These are phyloP conservation scores for Xanthorhoe designata DNA, from an alignment of 2,888 invertebrate genomes.

Conservation along the genomic window DNA sequence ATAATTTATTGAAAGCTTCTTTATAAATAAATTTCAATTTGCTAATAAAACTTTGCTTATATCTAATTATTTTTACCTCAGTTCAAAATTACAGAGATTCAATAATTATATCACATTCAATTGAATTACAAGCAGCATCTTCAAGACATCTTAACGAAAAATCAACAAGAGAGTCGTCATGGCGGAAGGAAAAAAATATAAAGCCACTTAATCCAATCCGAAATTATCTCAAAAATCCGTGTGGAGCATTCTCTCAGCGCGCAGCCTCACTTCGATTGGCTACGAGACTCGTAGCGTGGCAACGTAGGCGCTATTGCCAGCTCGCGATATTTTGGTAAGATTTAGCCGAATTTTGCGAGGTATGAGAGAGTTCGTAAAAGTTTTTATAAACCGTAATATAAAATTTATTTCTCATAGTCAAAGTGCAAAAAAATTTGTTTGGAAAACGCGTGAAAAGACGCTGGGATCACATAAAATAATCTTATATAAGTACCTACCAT, in stretches of 20 bases:
- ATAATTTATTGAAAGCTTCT: background rate
- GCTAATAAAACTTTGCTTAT: too few relatives aligned
- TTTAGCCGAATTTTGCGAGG: constrained; percentile 5
- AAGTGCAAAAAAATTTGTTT: too few relatives aligned
- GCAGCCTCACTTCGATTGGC: constrained; percentile 84
- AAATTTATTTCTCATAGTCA: background rate
- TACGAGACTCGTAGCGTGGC: constrained; percentile 83
- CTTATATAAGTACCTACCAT: too few relatives aligned
- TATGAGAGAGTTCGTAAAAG: background rate
- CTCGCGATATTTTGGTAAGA: background rate
- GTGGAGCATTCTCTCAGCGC: constrained; percentile 69
- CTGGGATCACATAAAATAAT: too few relatives aligned
- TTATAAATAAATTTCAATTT: too few relatives aligned
- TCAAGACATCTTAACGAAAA: constrained; percentile 34
- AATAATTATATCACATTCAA: constrained; percentile 12
- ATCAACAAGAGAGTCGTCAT: constrained; percentile 42
- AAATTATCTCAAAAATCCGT: constrained; percentile 57
- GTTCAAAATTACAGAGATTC: background rate
- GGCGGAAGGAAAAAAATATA: constrained; percentile 45
- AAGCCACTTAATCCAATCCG: constrained; percentile 51
- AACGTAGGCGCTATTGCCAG: constrained; percentile 60
- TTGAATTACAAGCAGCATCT: constrained; percentile 18
- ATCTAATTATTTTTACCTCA: too few relatives aligned
- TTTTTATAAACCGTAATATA: background rate
- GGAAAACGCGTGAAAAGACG: too few relatives aligned